These are phyloP conservation scores for Oryzias melastigma DNA, from an alignment of 2,113 vertebrate species.

Conservation along the genomic window DNA sequence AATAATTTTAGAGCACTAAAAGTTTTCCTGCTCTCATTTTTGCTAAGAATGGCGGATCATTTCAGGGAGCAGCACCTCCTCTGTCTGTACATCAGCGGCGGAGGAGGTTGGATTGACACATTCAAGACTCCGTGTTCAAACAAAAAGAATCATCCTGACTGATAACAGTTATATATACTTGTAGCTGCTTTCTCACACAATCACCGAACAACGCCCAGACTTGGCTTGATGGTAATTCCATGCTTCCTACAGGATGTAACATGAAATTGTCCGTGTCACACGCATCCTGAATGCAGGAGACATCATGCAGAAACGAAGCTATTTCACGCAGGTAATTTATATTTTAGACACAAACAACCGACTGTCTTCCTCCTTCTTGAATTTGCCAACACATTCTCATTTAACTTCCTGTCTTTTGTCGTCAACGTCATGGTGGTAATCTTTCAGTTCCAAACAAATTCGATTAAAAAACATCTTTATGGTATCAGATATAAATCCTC, in stretches of 20 bases:
- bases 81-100: too few species aligned
- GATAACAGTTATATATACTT: background rate
- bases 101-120: too few species aligned
- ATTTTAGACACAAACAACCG: background rate
- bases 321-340: background rate
- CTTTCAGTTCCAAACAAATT: background rate
- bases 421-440: background rate
- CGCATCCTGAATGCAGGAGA: background rate
- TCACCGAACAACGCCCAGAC: background rate
- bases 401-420: background rate
- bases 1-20: too few species aligned
- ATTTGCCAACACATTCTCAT: background rate
- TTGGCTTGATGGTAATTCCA: background rate
- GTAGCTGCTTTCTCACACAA: background rate
- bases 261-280: background rate
- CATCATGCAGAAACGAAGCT: background rate
- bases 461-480: background rate
- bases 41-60: too few species aligned
- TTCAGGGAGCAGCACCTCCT: too few species aligned
- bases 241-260: background rate
- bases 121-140: too few species aligned
- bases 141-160: background rate
- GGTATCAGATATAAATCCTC: background rate
- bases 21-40: too few species aligned
- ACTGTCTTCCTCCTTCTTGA: background rate